A percentile compares a stretch with the other conserved stretches of the same genome.
Conservation (phyloP, 2,113 vertebrate species). For the Heliornis fulica region DNA sequence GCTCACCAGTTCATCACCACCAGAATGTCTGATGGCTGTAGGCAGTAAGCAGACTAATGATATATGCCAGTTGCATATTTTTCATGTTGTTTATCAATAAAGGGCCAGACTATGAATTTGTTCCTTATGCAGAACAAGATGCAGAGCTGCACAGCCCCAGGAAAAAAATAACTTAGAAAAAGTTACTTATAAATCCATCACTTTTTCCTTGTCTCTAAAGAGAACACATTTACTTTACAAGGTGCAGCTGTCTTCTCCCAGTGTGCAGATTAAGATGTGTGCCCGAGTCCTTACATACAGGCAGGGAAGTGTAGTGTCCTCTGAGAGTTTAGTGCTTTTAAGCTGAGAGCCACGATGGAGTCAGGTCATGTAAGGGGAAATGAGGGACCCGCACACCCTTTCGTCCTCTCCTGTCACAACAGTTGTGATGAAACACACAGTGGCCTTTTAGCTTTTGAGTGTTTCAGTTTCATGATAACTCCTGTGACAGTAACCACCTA, state of each 20-base stretch:
- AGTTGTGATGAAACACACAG: background rate
- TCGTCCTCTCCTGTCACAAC: background rate
- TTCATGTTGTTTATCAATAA: slow-evolving; percentile 41
- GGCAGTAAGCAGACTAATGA: background rate
- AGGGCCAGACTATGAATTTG: background rate
- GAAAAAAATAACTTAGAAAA: background rate
- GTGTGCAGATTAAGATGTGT: background rate
- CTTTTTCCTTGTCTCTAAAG: background rate
- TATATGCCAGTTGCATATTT: slow-evolving; percentile 33
- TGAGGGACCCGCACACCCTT: background rate
- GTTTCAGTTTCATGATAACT: background rate
- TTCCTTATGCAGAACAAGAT: slow-evolving; percentile 28
- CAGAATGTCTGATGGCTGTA: slow-evolving; percentile 21
- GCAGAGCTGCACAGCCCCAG: background rate
- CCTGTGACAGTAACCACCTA: background rate
- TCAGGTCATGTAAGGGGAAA: background rate
- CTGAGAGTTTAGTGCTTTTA: background rate
- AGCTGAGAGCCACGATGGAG: background rate
- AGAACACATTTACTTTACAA: background rate
- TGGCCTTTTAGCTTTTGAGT: background rate
- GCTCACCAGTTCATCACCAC: background rate
- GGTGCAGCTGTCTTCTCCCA: background rate
- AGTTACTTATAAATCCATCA: background rate
- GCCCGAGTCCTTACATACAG: background rate
- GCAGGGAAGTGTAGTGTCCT: background rate